phyloP scores from a whole-genome alignment of 35 echinoderm and acorn worm genomes.

The Nesometra sesokonis region DNA sequence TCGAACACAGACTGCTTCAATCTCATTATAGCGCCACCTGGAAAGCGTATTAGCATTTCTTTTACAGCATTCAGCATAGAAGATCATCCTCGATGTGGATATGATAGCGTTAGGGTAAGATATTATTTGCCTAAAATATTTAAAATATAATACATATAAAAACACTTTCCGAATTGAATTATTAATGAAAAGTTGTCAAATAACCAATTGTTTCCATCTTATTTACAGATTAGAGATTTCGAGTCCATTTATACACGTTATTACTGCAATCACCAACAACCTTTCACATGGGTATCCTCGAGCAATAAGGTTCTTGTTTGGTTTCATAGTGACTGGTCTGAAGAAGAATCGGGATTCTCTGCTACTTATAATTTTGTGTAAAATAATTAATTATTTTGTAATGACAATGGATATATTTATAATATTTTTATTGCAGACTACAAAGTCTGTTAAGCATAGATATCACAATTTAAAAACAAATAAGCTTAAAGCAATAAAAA shows the following conservation, averaged over 20 bases:
- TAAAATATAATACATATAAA: no score
- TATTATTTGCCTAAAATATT: no score
- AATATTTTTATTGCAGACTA: no score
- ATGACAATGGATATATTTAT: no score
- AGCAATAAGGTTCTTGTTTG: not conserved
- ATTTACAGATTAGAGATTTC: not conserved
- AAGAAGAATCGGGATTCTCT: not conserved
- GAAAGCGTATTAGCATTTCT: not conserved
- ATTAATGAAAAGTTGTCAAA: no score
- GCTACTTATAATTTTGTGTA: not conserved
- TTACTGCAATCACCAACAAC: not conserved
- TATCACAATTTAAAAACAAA: no score
- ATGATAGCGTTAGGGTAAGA: not conserved
- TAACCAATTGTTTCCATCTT: not conserved
- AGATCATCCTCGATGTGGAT: not conserved
- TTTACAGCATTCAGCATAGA: not conserved
- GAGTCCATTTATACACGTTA: not conserved
- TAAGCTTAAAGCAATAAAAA: no score
- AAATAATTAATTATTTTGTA: no score
- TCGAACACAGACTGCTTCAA: not conserved
- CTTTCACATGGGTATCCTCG: not conserved
- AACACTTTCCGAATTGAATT: no score
- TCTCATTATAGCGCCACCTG: not conserved
- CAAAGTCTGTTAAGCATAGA: no score
- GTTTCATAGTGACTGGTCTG: not conserved